phyloP scores from a whole-genome alignment of 2,113 vertebrate species.

The Laticauda laticaudata region DNA sequence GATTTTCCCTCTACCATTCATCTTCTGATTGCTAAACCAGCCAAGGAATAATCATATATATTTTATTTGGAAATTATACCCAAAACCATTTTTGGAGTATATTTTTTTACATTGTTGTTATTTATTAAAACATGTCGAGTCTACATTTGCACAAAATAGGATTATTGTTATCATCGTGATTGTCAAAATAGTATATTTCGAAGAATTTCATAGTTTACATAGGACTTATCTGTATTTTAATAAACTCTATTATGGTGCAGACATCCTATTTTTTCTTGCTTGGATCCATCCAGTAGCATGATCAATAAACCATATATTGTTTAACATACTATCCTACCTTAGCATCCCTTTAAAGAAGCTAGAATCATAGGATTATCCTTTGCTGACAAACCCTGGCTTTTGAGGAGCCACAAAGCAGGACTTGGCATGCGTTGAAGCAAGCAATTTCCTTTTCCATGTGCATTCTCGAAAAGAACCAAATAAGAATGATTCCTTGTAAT shows the following conservation, averaged over 20 bases:
- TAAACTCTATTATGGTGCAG: not conserved
- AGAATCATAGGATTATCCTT: not conserved
- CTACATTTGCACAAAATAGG: not conserved
- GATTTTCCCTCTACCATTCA: not conserved
- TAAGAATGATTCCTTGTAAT: not conserved
- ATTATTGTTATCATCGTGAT: not conserved
- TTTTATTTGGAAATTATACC: not conserved
- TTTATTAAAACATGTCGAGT: not conserved
- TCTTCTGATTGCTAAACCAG: not conserved
- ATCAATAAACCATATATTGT: not conserved
- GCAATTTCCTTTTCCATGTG: not conserved
- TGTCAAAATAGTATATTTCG: not conserved
- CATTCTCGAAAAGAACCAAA: not conserved
- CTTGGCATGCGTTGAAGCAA: not conserved
- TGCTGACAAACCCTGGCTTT: not conserved
- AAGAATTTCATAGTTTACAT: not conserved
- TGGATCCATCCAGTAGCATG: not conserved
- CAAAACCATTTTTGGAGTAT: not conserved
- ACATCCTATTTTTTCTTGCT: not conserved
- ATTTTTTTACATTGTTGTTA: constrained; percentile 8
- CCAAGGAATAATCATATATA: not conserved
- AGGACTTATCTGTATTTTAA: not conserved
- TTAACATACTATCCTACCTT: not conserved
- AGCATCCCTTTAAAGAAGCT: not conserved
- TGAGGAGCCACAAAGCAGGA: not conserved